These are phyloP conservation scores for Brachypodius melanocephalos DNA, from an alignment of 2,113 vertebrate species.

Conservation along the genomic window DNA sequence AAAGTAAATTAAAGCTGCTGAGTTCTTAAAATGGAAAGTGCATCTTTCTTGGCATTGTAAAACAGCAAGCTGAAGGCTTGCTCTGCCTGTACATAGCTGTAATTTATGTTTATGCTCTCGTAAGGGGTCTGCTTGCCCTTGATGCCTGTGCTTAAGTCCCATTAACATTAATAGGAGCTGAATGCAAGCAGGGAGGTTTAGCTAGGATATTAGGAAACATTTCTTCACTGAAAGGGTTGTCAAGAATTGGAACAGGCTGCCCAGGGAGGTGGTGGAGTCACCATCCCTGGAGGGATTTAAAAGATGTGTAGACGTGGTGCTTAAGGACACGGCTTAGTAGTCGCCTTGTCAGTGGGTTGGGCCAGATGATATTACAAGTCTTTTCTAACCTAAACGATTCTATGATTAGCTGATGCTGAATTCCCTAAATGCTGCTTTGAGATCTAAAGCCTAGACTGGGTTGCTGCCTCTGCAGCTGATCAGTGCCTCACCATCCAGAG, in stretches of 20 bases:
- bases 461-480: not conserved
- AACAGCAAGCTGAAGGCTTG: not conserved
- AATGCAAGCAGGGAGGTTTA: not conserved
- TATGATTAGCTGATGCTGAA: not conserved
- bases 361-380: not conserved
- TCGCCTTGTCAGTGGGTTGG: not conserved
- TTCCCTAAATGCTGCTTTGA: not conserved
- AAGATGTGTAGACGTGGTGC: not conserved
- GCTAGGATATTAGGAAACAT: not conserved
- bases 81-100: not conserved
- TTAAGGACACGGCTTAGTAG: not conserved
- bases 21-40: slow-evolving; percentile 36
- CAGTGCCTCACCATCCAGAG: not conserved
- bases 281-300: not conserved
- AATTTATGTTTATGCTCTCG: slow-evolving; percentile 1
- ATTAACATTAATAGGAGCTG: slow-evolving; percentile 35
- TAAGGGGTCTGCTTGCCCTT: slow-evolving; percentile 32
- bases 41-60: not conserved
- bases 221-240: not conserved
- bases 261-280: not conserved
- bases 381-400: not conserved
- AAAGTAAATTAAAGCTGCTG: not conserved
- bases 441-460: not conserved
- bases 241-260: not conserved
- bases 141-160: slow-evolving; percentile 9